Evolutionary conservation across 2,888 invertebrate genomes (phyloP).

Genomic region (Priocnemis perturbator): DNA sequence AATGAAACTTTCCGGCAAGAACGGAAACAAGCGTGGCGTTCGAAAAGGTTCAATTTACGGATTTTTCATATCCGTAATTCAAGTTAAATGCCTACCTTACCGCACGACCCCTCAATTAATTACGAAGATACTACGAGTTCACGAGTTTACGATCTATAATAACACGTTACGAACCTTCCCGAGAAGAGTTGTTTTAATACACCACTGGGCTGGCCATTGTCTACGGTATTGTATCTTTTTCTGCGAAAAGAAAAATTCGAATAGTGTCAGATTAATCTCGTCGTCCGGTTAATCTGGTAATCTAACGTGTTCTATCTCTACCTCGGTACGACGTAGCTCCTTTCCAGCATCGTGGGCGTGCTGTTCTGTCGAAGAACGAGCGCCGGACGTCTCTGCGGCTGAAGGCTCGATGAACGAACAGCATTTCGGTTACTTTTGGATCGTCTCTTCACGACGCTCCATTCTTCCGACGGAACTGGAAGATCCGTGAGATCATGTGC

Average conservation of each 20-base stretch:
- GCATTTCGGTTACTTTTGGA: conserved; percentile 61
- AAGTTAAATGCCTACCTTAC: too few relatives aligned
- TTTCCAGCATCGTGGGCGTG: conserved; percentile 74
- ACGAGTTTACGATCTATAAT: too few relatives aligned
- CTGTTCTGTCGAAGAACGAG: conserved; percentile 76
- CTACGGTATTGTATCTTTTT: conserved; percentile 64
- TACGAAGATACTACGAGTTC: too few relatives aligned
- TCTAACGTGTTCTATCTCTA: too few relatives aligned
- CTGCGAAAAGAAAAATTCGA: conserved; percentile 40
- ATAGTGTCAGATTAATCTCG: too few relatives aligned
- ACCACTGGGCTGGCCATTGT: conserved; percentile 57
- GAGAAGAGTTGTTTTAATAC: conserved; percentile 68
- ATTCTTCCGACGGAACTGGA: conserved; percentile 79
- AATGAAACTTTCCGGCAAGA: too few relatives aligned
- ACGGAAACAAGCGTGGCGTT: too few relatives aligned
- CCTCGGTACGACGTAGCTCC: conserved; percentile 47
- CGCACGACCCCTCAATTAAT: too few relatives aligned
- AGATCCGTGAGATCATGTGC: conserved; percentile 81
- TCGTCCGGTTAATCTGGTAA: too few relatives aligned
- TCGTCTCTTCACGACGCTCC: conserved; percentile 71
- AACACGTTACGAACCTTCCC: conserved; percentile 47
- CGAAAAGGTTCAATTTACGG: too few relatives aligned
- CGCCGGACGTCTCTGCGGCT: conserved; percentile 69
- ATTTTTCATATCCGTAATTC: too few relatives aligned
- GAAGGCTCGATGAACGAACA: conserved; percentile 69